Evolutionary conservation across 2,113 vertebrate genomes (phyloP).

Genomic region (Indicator maculatus): DNA sequence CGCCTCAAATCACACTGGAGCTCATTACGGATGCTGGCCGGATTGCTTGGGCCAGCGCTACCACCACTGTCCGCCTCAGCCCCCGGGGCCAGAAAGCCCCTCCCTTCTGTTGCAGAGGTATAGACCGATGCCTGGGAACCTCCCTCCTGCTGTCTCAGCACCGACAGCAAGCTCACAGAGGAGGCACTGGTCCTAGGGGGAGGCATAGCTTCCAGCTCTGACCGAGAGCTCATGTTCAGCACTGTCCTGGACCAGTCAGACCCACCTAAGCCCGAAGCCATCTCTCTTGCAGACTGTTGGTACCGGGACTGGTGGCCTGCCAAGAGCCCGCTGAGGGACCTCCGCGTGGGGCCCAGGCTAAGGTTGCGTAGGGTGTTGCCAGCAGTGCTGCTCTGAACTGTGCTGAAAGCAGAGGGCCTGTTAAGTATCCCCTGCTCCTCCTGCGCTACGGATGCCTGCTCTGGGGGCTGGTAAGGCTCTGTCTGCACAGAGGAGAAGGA

Average conservation of each 20-base stretch:
- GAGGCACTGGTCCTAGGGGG: slow-evolving; percentile 96
- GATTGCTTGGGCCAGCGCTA: slow-evolving; percentile 83
- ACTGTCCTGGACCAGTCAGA: slow-evolving; percentile 91
- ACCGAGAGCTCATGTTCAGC: slow-evolving; percentile 83
- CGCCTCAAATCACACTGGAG: slow-evolving; percentile 96
- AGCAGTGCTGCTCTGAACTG: slow-evolving; percentile 90
- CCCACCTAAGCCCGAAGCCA: slow-evolving; percentile 78
- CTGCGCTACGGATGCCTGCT: slow-evolving; percentile 82
- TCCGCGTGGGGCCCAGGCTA: slow-evolving; percentile 82
- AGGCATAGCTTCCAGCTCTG: slow-evolving; percentile 82
- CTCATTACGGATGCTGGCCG: slow-evolving; percentile 91
- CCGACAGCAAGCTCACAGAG: slow-evolving; percentile 90
- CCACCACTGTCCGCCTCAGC: slow-evolving; percentile 77
- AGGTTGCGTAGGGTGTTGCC: slow-evolving; percentile 87
- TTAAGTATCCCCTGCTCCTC: slow-evolving; percentile 84
- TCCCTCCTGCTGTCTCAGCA: slow-evolving; percentile 92
- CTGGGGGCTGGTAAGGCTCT: slow-evolving; percentile 85
- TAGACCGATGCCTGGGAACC: slow-evolving; percentile 92
- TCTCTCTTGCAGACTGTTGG: slow-evolving; percentile 78
- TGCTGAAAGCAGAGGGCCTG: slow-evolving; percentile 95
- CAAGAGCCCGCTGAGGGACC: slow-evolving; percentile 80
- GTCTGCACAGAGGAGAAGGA: slow-evolving; percentile 93
- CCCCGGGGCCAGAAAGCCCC: slow-evolving; percentile 84
- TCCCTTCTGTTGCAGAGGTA: slow-evolving; percentile 93
- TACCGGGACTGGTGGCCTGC: slow-evolving; percentile 78